phyloP scores from a whole-genome alignment of 2,888 invertebrate species.

The Spatulosminthurus flaviceps region DNA sequence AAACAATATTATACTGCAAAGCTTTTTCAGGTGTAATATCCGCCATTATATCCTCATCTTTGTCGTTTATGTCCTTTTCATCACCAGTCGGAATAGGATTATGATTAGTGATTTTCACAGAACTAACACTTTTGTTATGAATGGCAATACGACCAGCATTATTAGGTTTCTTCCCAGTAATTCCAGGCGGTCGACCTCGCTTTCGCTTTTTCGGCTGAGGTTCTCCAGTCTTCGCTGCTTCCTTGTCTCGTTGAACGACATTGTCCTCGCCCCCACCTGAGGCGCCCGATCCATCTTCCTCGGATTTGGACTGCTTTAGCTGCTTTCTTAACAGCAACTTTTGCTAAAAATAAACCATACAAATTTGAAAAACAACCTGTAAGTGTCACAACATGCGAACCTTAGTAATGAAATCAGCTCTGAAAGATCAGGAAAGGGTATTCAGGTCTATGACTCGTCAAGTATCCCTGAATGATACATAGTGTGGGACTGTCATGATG shows the following conservation, averaged over 20 bases:
- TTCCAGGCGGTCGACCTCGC: conserved; percentile 48
- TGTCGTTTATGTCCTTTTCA: conserved; percentile 63
- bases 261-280: conserved; percentile 7
- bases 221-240: conserved; percentile 6
- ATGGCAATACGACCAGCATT: conserved; percentile 37
- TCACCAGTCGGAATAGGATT: neutral
- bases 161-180: conserved; percentile 33
- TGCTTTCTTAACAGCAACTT: conserved; percentile 46
- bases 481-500: no score
- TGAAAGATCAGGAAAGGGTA: no score
- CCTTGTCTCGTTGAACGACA: neutral
- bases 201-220: conserved; percentile 33
- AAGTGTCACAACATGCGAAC: neutral
- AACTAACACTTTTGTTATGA: conserved; percentile 11
- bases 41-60: conserved; percentile 70
- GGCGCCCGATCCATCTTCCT: conserved; percentile 21
- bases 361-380: neutral
- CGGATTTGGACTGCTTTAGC: conserved; percentile 36
- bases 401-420: no score
- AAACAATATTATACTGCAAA: conserved; percentile 76
- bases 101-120: conserved; percentile 15
- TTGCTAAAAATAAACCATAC: conserved; percentile 43
- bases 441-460: no score
- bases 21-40: conserved; percentile 74
- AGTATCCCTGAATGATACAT: no score